A percentile compares a stretch with the other conserved stretches of the same genome.
Evolutionary conservation across 2,888 invertebrate genomes (phyloP).

Genomic region (Amitus sp.): DNA sequence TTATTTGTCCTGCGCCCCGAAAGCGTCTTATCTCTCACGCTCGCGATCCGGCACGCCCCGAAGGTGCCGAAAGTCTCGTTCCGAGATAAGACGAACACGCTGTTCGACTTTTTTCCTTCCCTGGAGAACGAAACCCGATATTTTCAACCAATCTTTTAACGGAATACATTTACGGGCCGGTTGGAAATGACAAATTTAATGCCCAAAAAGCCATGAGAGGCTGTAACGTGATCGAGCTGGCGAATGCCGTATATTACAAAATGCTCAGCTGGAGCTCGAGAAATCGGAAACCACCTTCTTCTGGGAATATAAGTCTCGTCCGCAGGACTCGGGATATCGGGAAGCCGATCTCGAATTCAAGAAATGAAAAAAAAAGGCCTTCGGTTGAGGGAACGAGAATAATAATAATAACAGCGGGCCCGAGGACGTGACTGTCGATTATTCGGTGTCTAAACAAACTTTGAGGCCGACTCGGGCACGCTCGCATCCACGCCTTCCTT

Average conservation of each 20-base stretch:
- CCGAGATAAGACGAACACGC: no score
- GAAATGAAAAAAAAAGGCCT: conserved; percentile 22
- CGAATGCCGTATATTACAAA: conserved; percentile 20
- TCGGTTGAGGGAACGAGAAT: conserved; percentile 9
- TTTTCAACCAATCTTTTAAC: no score
- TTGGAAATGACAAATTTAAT: conserved; percentile 12
- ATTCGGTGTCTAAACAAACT: conserved; percentile 65
- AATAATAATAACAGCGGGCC: conserved; percentile 40
- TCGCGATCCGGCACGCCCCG: no score
- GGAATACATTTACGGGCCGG: conserved; percentile 6
- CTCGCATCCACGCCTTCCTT: conserved; percentile 46
- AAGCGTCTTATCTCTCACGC: no score
- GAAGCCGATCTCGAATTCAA: conserved; percentile 28
- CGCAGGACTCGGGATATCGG: conserved; percentile 24
- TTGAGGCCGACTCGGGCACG: conserved; percentile 45
- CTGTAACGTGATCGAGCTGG: conserved; percentile 21
- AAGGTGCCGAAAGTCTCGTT: conserved; percentile 31
- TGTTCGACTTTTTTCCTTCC: no score
- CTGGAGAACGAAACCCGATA: no score
- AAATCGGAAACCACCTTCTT: conserved; percentile 49
- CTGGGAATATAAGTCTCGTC: conserved; percentile 38
- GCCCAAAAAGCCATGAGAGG: not conserved
- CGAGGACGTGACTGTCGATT: conserved; percentile 59
- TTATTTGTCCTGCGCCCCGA: no score
- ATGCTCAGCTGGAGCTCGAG: conserved; percentile 32